Base-by-base conservation (phyloP, 2,888 invertebrate genomes). In the Choristoneura rosaceana region DNA sequence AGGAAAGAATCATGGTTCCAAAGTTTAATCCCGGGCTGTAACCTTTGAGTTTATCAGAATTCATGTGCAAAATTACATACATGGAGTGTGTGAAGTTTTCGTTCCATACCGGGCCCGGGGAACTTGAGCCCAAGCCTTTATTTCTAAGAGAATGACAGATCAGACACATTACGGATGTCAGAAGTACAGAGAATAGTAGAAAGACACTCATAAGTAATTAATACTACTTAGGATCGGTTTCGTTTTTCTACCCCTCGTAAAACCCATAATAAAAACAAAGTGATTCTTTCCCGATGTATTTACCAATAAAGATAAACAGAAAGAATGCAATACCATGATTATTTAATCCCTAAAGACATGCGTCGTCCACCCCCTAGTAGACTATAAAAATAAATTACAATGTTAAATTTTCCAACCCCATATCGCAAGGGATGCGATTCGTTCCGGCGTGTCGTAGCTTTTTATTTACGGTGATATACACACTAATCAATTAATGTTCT, bases 331-430 rank as follows among this genome's bases (percentile, higher is more conserved):
- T 82, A 82, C 80, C 83, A 84, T 89, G 88, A 90, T 90, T 90
- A 87, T 90, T 89, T 87, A 85, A 89, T 87, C 88, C 86, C 86
- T 83, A 82, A 81, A 81, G 84, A 84, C 81, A 82, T 79, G 81
- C 80, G 83, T 84, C 84, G 83, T 82, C 82, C 76, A 84, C 85
- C 85, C 81, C 85, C 85, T 81, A 83, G 33, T 45, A 79, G 80
- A 78, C 85, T 85, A 92, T 93, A 91, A 93, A 92, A 93, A 93
- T 92, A 93, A 93, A 93, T 92, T 92, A 91, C 88, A 87, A 90
- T 91, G 91, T 91, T 88, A 90, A 92, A 92, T 91, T 92, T 88
- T 86, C 87, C 89, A 89, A 87, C 90, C 90, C 88, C 87, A 85
- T 85, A 87, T 87, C 85, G 84, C 84, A 76, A 80, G 91, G 91